phyloP scores from a whole-genome alignment of 2,888 invertebrate genomes.

The Athalia cordata region DNA sequence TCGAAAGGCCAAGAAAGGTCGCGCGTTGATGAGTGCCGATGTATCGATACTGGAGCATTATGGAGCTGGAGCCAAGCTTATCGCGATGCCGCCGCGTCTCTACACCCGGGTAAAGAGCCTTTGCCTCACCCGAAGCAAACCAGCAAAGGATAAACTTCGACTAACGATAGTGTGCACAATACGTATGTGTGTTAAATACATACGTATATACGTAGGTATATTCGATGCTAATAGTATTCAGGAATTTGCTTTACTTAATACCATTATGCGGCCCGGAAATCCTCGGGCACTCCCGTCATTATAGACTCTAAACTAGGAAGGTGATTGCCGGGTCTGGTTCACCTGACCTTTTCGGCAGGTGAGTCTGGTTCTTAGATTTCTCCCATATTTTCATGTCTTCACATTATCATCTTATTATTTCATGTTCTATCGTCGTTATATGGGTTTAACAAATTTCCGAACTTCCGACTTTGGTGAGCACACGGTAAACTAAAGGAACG shows the following conservation, averaged over 20 bases:
- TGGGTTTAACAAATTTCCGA: no score
- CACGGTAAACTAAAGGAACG: no score
- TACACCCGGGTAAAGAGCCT: slow-evolving; percentile 44
- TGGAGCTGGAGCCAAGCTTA: slow-evolving; percentile 44
- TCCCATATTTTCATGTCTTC: neutral
- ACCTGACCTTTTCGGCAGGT: slow-evolving; percentile 25
- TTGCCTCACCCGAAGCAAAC: slow-evolving; percentile 37
- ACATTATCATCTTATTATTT: neutral
- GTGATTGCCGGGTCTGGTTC: slow-evolving; percentile 17
- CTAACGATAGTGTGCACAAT: slow-evolving; percentile 10
- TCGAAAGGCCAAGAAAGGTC: slow-evolving; percentile 48
- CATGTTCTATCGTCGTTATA: neutral
- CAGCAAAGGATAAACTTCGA: slow-evolving; percentile 20
- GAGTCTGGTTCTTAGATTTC: neutral
- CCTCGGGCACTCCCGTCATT: slow-evolving; percentile 24
- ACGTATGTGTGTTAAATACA: no score
- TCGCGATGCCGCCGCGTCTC: slow-evolving; percentile 46
- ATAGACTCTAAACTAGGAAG: slow-evolving; percentile 26
- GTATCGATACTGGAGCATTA: slow-evolving; percentile 49
- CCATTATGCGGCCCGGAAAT: slow-evolving; percentile 22
- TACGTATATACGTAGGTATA: slow-evolving; percentile 7
- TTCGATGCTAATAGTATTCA: slow-evolving; percentile 35
- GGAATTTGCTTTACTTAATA: slow-evolving; percentile 35
- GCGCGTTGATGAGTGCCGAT: slow-evolving; percentile 48
- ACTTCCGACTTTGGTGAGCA: no score